Base-by-base conservation (phyloP, 2,797 vertebrate species). In the Dendrocincla fuliginosa region DNA sequence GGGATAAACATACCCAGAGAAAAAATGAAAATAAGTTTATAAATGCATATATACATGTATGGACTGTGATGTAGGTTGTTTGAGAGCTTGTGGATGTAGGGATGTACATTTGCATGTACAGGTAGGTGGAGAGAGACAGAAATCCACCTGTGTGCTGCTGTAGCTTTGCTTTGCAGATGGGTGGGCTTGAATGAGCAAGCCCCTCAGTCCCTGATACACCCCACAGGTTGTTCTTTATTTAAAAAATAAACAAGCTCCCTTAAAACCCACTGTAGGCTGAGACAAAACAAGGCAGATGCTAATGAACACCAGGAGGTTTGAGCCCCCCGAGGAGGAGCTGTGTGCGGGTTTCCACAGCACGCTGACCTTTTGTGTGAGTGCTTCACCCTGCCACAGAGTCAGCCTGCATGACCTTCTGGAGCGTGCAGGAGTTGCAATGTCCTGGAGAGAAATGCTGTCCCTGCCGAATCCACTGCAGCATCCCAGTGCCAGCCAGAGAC, bases 341-440 rank as follows among this genome's bases (percentile, higher is more conserved):
- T 28, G 84, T 11, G 39, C 1, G 0, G 71, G 65, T 91, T 85
- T 92, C 86, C 69, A 37, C 25, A 4, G 63, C 69, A 11, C 1
- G 1, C 82, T 96, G 96, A 95, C 95, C 95, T 94, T 96, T 96
- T 74, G 44, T 87, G 47, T 10, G 88, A 96, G 81, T 22, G 68
- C 80, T 63, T 86, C 68, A 18, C 80, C 57, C 74, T 46, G 74
- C 85, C 88, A 35, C 80, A 6, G 19, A 79, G 60, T 24, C 88
- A 88, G 93, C 70, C 86, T 73, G 55, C 13, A 3, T 92, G 96
- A 96, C 94, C 92, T 90, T 80, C 93, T 32, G 63, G 33, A 94
- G 85, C 23, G 5, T 23, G 73, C 68, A 35, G 95, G 87, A 93
- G 69, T 25, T 90, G 57, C 87, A 37, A 6, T 59, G 86, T 87